A percentile compares a stretch with the other conserved stretches of the same genome.
These are phyloP conservation scores for Sisor rabdophorus DNA, from an alignment of 2,113 vertebrate genomes.

Conservation along the genomic window DNA sequence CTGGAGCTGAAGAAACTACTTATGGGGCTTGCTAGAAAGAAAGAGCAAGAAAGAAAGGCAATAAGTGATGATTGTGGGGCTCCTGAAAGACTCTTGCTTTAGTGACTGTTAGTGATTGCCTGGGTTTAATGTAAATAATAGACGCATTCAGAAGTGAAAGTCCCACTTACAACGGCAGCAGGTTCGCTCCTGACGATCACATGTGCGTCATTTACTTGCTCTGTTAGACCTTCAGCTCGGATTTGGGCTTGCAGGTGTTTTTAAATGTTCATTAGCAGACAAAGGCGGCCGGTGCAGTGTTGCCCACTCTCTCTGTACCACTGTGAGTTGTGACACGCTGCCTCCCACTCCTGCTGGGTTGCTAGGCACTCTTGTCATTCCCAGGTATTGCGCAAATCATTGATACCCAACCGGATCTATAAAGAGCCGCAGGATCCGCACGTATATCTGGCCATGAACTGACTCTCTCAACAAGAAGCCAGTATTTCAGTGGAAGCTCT, in stretches of 20 bases:
- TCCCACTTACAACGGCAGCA: neutral
- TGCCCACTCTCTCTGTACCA: slow-evolving; percentile 39
- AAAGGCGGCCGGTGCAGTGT: slow-evolving; percentile 27
- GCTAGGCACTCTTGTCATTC: slow-evolving; percentile 45
- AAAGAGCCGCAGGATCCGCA: neutral
- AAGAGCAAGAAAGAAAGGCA: neutral
- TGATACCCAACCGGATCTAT: slow-evolving; percentile 16
- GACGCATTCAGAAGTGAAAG: neutral
- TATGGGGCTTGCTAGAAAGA: too few relatives aligned
- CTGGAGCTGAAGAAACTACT: slow-evolving; percentile 16
- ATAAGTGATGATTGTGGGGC: neutral
- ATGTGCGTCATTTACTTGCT: slow-evolving; percentile 16
- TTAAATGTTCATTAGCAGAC: slow-evolving; percentile 27
- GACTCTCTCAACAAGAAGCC: neutral
- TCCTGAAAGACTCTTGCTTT: slow-evolving; percentile 4
- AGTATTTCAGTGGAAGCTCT: neutral
- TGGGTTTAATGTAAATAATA: neutral
- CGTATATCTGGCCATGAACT: slow-evolving; percentile 11
- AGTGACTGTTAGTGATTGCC: neutral
- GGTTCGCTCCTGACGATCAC: neutral
- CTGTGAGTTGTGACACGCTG: slow-evolving; percentile 34
- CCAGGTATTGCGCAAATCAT: slow-evolving; percentile 33
- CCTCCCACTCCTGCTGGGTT: slow-evolving; percentile 48
- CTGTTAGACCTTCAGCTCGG: slow-evolving; percentile 5
- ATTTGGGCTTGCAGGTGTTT: slow-evolving; percentile 30